Base-by-base conservation (phyloP, 2,113 vertebrate species). In the Leuciscus idus region DNA sequence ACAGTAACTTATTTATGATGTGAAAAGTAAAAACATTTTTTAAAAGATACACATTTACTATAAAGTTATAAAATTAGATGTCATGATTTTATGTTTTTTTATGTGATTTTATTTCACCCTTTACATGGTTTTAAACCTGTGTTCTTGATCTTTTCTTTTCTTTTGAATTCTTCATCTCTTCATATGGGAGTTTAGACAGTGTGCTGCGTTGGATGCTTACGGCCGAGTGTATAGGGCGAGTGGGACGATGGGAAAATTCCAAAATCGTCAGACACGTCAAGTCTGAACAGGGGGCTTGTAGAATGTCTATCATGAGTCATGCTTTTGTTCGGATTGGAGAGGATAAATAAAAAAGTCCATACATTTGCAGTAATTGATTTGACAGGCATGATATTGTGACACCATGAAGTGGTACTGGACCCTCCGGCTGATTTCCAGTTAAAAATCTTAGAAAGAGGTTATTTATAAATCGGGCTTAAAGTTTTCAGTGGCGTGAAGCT, bases 171-270 rank as follows among this genome's bases (percentile, higher is more conserved):
- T n/a, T 12, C 21, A 10, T 46, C 19, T 46, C 43, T 15, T 48
- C 19, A 46, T 73, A 46, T 73, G 70, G 11, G 70, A 13, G 72
- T 43, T 72, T 39, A 43, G 68, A 39, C 55, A 26, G 72, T 43
- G 36, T 26, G 36, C 55, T 59, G 77, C 30, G 19, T 39, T 79
- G 52, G 76, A 79, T 36, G 30, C 76, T 39, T 78, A 78, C 39
- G 76, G 52, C 30, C 26, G 1, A 79, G 81, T 39, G 84, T 79
- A 82, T 84, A 62, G 13, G 48, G 43, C n/a, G 81, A 83, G 84
- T 76, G 79, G 84, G 87, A 68, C 48, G 73, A 81, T 50, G 26
- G 43, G 26, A 62, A 80, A 80, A 80, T 80, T 80, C 57, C 57
- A 80, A 80, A 80, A 80, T 80, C 33, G 77, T 80, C 77, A 80